These are phyloP conservation scores for Globodera ellingtonae DNA, from an alignment of 1,140 invertebrate genomes.

Conservation along the genomic window DNA sequence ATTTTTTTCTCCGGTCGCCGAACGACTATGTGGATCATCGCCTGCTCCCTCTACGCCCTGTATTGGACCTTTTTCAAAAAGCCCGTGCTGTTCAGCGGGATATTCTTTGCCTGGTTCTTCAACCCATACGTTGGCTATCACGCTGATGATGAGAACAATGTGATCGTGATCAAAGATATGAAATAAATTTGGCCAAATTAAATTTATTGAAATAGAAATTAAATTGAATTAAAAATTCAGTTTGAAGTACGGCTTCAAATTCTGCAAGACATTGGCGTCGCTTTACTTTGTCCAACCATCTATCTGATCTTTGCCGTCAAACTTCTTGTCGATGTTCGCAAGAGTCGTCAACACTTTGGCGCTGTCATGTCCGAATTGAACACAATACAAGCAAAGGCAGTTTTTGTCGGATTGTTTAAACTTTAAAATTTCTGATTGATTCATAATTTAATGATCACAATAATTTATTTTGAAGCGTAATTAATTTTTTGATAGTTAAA, in stretches of 20 bases:
- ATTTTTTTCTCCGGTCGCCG: neutral
- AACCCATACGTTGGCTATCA: conserved; percentile 25
- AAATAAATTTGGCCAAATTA: no score
- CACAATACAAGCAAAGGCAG: neutral
- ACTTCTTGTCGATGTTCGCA: neutral
- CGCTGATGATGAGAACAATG: neutral
- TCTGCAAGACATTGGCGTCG: neutral
- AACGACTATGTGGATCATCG: neutral
- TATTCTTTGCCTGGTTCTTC: conserved; percentile 37
- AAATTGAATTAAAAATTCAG: neutral
- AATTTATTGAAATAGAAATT: no score
- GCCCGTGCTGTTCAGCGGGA: conserved; percentile 21
- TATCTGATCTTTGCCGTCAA: neutral
- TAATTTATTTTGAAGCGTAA: no score
- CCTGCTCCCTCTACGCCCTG: conserved; percentile 3
- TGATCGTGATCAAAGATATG: no score
- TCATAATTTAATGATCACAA: no score
- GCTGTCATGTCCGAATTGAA: neutral
- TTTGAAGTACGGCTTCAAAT: neutral
- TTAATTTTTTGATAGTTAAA: no score
- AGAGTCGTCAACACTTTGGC: neutral
- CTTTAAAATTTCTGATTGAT: no score
- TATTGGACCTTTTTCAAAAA: conserved; percentile 26
- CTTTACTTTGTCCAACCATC: neutral
- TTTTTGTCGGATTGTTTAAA: no score